phyloP scores from a whole-genome alignment of 2,888 invertebrate species.

The Epirrhoe alternata region DNA sequence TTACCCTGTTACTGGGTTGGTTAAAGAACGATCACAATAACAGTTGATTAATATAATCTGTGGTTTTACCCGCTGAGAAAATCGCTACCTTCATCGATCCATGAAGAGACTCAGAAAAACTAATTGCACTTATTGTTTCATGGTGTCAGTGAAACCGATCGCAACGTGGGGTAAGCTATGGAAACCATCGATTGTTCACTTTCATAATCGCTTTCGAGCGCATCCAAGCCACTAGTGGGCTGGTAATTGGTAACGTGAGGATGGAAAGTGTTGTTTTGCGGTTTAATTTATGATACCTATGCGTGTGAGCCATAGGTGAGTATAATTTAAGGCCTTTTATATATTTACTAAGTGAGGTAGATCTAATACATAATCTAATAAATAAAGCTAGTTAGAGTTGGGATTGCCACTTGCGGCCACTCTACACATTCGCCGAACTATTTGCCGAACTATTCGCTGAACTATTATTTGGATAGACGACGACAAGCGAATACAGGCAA shows the following conservation, averaged over 20 bases:
- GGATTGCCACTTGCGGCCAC: too few relatives aligned
- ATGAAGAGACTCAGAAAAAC: slow-evolving; percentile 25
- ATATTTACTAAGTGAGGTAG: too few relatives aligned
- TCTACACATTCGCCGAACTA: too few relatives aligned
- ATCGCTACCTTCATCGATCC: slow-evolving; percentile 18
- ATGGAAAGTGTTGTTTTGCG: slow-evolving; percentile 30
- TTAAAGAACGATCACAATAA: background rate
- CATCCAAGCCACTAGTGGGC: slow-evolving; percentile 24
- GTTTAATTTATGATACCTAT: slow-evolving; percentile 14
- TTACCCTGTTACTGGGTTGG: background rate
- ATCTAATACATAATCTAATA: too few relatives aligned
- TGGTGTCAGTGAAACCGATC: slow-evolving; percentile 31
- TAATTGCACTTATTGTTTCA: slow-evolving; percentile 27
- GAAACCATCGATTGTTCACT: slow-evolving; percentile 27
- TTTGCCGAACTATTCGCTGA: too few relatives aligned
- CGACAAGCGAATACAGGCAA: too few relatives aligned
- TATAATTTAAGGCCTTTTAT: too few relatives aligned
- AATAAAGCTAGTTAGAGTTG: too few relatives aligned
- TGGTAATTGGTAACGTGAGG: slow-evolving; percentile 22
- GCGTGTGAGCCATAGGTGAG: too few relatives aligned
- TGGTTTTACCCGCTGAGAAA: slow-evolving; percentile 22
- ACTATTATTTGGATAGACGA: too few relatives aligned
- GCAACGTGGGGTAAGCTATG: slow-evolving; percentile 20
- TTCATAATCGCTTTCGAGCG: slow-evolving; percentile 34
- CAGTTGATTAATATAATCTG: background rate